Percentiles rank a stretch among this genome's conserved stretches.
Conservation (phyloP, 1,140 invertebrate genomes). For the Drosophila bifasciata region DNA sequence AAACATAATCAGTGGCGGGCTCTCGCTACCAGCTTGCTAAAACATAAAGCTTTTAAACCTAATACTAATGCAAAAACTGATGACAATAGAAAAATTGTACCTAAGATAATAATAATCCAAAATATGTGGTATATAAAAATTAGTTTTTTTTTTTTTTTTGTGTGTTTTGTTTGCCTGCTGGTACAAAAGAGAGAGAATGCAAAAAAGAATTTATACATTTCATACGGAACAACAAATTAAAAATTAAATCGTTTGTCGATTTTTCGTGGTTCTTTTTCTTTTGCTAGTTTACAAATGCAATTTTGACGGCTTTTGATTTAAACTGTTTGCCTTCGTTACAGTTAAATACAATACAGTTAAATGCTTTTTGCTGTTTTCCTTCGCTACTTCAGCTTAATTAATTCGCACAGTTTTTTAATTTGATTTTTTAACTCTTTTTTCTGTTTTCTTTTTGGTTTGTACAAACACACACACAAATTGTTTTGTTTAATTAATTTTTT, state of each 20-base stretch:
- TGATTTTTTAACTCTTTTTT: slow-evolving; percentile 12
- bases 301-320: slow-evolving; percentile 72
- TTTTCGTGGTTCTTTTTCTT: slow-evolving; percentile 31
- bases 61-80: slow-evolving; percentile 70
- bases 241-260: not conserved
- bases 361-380: slow-evolving; percentile 68
- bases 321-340: slow-evolving; percentile 62
- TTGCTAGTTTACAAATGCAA: slow-evolving; percentile 76
- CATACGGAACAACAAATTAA: slow-evolving; percentile 21
- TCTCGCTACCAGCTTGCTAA: slow-evolving; percentile 54
- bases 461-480: slow-evolving; percentile 61
- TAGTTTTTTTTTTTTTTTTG: slow-evolving; percentile 38
- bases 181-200: slow-evolving; percentile 27
- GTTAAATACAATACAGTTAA: slow-evolving; percentile 75
- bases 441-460: slow-evolving; percentile 35
- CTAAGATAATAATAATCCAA: slow-evolving; percentile 61
- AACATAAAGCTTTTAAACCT: slow-evolving; percentile 79
- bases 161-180: not conserved
- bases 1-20: slow-evolving; percentile 60
- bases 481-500: slow-evolving; percentile 62
- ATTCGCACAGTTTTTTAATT: slow-evolving; percentile 49
- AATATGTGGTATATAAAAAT: slow-evolving; percentile 45
- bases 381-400: slow-evolving; percentile 49
- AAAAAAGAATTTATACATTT: slow-evolving; percentile 2
- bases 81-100: slow-evolving; percentile 66